Evolutionary conservation across 1,140 invertebrate species (phyloP).

Genomic region (Ctenoplectra terminalis): DNA sequence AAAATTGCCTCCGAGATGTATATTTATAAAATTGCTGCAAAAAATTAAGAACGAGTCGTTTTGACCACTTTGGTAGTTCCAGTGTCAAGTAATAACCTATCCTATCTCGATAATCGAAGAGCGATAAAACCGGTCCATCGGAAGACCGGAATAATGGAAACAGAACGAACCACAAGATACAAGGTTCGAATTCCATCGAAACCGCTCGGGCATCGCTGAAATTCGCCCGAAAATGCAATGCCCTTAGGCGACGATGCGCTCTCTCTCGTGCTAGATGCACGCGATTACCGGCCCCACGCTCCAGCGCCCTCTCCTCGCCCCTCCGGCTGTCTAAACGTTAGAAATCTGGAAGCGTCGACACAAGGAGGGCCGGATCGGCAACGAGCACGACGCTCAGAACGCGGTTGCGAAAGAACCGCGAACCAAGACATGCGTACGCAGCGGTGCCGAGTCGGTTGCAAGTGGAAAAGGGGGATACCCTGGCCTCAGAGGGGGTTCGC

Average conservation of each 20-base stretch:
- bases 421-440: not conserved
- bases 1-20: no score
- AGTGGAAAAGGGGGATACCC: not conserved
- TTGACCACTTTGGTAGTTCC: no score
- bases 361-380: not conserved
- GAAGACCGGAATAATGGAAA: not conserved
- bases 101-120: not conserved
- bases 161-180: not conserved
- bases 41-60: no score
- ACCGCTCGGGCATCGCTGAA: not conserved
- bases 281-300: not conserved
- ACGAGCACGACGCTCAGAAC: not conserved
- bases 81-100: not conserved
- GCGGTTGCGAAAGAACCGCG: conserved; percentile 3
- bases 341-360: not conserved
- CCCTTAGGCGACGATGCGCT: conserved; percentile 13
- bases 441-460: not conserved
- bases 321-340: not conserved
- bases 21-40: no score
- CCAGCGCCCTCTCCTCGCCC: not conserved
- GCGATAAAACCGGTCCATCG: conserved; percentile 14
- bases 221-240: conserved; percentile 26
- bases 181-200: not conserved
- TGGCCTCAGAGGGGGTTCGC: not conserved
- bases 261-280: not conserved